These are phyloP conservation scores for Capromys pilorides DNA, from an alignment of 2,797 vertebrate genomes.

Conservation along the genomic window DNA sequence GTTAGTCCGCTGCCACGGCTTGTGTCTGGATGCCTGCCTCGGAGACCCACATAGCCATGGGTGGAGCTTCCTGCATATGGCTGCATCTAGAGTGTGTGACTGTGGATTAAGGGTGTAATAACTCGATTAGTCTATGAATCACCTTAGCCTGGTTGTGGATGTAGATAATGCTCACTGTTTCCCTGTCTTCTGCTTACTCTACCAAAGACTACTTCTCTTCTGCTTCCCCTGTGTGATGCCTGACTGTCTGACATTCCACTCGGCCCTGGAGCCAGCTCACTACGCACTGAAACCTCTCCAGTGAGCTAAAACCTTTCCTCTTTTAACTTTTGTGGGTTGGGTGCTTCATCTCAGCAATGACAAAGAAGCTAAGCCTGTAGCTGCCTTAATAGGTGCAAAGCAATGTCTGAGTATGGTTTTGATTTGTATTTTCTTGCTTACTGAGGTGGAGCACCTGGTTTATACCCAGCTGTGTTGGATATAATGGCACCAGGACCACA, in stretches of 20 bases:
- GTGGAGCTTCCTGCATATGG: background rate
- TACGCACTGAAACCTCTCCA: background rate
- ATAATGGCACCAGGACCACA: background rate
- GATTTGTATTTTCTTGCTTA: background rate
- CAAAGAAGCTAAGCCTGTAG: background rate
- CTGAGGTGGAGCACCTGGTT: background rate
- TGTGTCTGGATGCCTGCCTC: background rate
- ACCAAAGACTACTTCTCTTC: background rate
- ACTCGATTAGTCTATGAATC: background rate
- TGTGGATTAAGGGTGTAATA: background rate
- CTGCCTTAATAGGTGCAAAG: background rate
- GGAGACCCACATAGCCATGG: background rate
- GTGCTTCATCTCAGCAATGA: background rate
- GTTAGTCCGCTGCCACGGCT: background rate
- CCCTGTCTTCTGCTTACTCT: background rate
- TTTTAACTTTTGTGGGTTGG: background rate
- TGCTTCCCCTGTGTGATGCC: background rate
- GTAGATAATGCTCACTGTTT: background rate
- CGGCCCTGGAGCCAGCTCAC: background rate
- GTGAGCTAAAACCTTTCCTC: background rate
- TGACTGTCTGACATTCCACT: background rate
- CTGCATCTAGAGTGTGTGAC: background rate
- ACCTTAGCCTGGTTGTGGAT: background rate
- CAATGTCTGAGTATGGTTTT: background rate
- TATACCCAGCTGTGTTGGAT: background rate